Base-by-base conservation (phyloP, 2,113 vertebrate species). In the Erythrocercus mccallii region DNA sequence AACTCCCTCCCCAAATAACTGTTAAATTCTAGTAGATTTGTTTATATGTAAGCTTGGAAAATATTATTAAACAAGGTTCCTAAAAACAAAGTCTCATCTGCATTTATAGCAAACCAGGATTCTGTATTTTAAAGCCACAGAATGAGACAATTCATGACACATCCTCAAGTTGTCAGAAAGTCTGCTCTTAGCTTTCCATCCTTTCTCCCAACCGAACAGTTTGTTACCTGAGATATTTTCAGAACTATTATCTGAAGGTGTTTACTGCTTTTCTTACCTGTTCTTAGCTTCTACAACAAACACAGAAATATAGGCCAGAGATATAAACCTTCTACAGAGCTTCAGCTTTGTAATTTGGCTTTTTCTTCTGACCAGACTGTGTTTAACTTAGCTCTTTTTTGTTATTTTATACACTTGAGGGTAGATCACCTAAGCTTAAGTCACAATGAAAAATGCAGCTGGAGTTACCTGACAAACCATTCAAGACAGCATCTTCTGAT, bases 391-490 rank as follows among this genome's bases (percentile, higher is more conserved):
- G 45, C 23, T 72, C 48, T 66, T 5, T 24, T 33, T 54, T 11
- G 7, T 33, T 53, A 28, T 54, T 90, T 80, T 31, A 83, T 4
- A 81, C 20, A 31, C 15, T 45, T 76, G 12, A 60, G 28, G 38
- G 20, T 7, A 38, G 38, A 81, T 40, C 51, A 84, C 17, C 24
- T 65, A 62, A 61, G 16, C 27, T n/a, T 60, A 73, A 81, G 12
- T 38, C 23, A 37, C 14, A 87, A 77, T 9, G 71, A 82, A 89
- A 86, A 61, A 3, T 12, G 9, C 12, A 77, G 33, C 33, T 16
- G 8, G 4, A 86, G 68, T 98, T 98, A 99, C 99, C 98, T 97
- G 97, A 98, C 91, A 98, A 96, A 24, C 86, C 94, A 81, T 81
- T 97, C 81, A 97, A 68, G 81, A 96, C 15, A 69, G 71, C 84